Evolutionary conservation across 2,888 invertebrate genomes (phyloP).

Genomic region (Eupithecia vulgata): DNA sequence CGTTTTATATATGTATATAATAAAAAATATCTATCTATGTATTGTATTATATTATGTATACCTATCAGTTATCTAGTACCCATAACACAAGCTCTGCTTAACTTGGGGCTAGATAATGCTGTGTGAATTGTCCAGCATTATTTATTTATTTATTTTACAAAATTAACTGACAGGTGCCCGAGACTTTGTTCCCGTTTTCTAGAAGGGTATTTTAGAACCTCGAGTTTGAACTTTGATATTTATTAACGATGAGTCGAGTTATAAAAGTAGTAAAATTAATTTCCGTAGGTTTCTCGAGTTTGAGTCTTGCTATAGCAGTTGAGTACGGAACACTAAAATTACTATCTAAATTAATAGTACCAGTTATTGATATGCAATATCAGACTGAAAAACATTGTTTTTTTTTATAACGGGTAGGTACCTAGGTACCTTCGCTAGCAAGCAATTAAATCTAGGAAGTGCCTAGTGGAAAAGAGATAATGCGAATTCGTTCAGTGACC

Average conservation of each 20-base stretch:
- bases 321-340: not conserved
- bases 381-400: not conserved
- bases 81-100: no score
- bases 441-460: constrained; percentile 36
- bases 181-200: not conserved
- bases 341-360: not conserved
- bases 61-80: no score
- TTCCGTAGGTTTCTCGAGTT: not conserved
- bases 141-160: no score
- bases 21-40: no score
- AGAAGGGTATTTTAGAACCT: not conserved
- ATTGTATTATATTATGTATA: no score
- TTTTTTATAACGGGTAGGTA: not conserved
- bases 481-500: constrained; percentile 38
- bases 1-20: no score
- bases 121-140: no score
- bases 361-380: not conserved
- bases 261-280: not conserved
- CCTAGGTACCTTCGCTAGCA: constrained; percentile 17
- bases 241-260: not conserved
- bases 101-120: no score
- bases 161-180: not conserved
- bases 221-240: not conserved
- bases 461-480: constrained; percentile 33
- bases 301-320: not conserved